A percentile compares a stretch with the other conserved stretches of the same genome.
Conservation (phyloP, 2,113 vertebrate species). For the Petroica traversi region DNA sequence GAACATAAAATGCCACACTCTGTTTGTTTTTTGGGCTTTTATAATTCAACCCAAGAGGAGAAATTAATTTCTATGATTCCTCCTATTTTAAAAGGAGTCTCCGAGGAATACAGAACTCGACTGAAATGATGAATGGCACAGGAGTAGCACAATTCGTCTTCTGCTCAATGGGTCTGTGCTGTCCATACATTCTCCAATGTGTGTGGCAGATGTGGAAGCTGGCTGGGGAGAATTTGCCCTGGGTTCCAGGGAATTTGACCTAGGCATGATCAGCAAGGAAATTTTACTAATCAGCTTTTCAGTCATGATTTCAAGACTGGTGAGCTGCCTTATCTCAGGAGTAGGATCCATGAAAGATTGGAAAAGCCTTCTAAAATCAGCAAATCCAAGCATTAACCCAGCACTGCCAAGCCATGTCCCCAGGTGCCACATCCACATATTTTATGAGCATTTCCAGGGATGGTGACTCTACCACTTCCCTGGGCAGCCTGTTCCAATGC, state of each 20-base stretch:
- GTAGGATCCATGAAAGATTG: neutral
- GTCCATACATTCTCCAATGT: neutral
- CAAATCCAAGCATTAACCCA: neutral
- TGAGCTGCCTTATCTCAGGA: neutral
- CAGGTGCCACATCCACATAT: neutral
- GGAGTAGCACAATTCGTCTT: conserved; percentile 4
- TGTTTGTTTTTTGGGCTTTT: neutral
- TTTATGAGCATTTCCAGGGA: neutral
- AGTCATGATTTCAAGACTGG: neutral
- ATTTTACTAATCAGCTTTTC: neutral
- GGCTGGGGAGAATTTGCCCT: neutral
- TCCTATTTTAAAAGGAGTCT: neutral
- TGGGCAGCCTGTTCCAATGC: neutral
- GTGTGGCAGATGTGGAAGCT: neutral
- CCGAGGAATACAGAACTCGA: neutral
- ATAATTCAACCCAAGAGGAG: neutral
- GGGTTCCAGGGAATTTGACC: neutral
- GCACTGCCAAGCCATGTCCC: neutral
- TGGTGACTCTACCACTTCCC: neutral
- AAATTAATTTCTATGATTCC: neutral
- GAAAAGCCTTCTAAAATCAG: neutral
- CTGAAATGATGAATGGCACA: conserved; percentile 4
- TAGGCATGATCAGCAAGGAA: neutral
- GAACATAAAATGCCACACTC: neutral
- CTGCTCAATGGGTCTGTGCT: neutral